Evolutionary conservation across 2,113 vertebrate species (phyloP), one percentile per base, ranked within the genome.

Genomic region (Panthera leo): DNA sequence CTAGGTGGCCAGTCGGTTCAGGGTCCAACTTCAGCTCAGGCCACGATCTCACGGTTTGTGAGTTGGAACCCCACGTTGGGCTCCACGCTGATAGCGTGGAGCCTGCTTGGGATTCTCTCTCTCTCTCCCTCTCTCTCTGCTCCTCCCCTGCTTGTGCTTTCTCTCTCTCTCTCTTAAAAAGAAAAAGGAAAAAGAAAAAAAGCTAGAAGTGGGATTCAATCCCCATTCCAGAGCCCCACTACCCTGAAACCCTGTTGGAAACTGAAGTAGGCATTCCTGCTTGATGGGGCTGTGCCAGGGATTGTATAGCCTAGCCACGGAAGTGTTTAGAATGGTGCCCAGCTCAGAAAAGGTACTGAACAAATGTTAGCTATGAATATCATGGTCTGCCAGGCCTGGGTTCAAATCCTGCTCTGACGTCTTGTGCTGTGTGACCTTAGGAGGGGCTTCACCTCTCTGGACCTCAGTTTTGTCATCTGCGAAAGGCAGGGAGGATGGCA

Each of bases 251-350:
- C 51, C 19, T 11, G 14, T 27, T 78, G 14, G 25, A 39, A n/a
- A 58, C n/a, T 12, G 48, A 78, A 48, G 29, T 55, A 21, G 7
- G 11, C 4, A 0, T 8, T 29, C 27, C 25, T n/a, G 4, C 31
- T 18, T 29, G 7, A 39, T 1, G 5, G 7, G n/a, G 21, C 65
- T 29, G 1, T 53, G 42, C n/a, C 12, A 18, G 15, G n/a, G 42
- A 65, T 4, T 29, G 31, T 61, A 36, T 0, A 2, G 25, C 36
- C 7, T 11, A 19, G 36, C 0, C 27, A 8, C 2, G 1, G 14
- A 75, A 12, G 45, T 10, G 14, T 68, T 51, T 25, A 83, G 48
- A 84, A 36, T 13, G 34, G 36, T 39, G 27, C 23, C 39, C 11
- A 58, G 70, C 13, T 1, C 36, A 42, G 67, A 25, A 7, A 27